Conservation (phyloP, 2,888 invertebrate species). For the Pyralis farinalis region DNA sequence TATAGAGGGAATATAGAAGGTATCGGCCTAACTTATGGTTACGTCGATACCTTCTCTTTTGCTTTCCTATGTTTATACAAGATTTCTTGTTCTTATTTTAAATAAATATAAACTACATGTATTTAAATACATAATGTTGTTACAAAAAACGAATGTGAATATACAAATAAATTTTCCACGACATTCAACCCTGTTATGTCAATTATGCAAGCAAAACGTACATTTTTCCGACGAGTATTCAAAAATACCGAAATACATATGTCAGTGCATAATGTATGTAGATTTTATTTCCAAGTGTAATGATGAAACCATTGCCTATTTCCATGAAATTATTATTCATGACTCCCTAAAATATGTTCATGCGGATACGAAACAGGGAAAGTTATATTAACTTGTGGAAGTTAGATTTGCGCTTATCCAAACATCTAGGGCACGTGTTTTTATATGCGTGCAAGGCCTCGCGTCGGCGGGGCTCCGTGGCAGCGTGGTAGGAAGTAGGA, state of each 20-base stretch:
- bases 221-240: background rate
- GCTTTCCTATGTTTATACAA: too few species aligned
- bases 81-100: too few species aligned
- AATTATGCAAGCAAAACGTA: background rate
- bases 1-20: too few species aligned
- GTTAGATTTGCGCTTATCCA: conserved; percentile 59
- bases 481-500: too few species aligned
- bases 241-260: conserved; percentile 7
- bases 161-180: too few species aligned
- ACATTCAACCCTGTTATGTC: background rate
- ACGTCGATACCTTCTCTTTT: too few species aligned
- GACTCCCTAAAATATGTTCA: conserved; percentile 51
- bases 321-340: conserved; percentile 31
- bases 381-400: conserved; percentile 65
- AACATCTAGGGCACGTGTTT: conserved; percentile 37
- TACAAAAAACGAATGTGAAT: too few species aligned
- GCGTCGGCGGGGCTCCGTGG: background rate
- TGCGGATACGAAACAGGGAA: conserved; percentile 56
- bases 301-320: conserved; percentile 36
- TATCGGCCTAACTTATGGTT: too few species aligned
- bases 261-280: conserved; percentile 12
- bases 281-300: conserved; percentile 29
- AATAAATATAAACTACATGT: too few species aligned
- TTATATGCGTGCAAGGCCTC: conserved; percentile 10
- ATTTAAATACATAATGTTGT: too few species aligned